Percentiles rank a stretch among this genome's conserved stretches.
Conservation (phyloP, 2,113 vertebrate genomes). For the Gallinago media region DNA sequence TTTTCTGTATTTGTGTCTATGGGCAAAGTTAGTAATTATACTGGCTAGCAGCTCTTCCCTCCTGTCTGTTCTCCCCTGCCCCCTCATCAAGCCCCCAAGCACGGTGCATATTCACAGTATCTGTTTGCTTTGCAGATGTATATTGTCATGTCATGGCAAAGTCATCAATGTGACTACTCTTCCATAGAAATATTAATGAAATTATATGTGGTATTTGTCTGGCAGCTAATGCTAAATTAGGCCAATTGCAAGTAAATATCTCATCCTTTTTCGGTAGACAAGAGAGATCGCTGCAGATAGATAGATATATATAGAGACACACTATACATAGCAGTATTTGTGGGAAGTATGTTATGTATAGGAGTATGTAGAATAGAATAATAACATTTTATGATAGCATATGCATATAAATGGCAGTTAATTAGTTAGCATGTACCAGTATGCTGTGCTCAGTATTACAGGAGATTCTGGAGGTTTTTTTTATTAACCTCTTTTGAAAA, state of each 20-base stretch:
- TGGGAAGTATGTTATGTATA: background rate
- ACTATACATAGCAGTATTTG: background rate
- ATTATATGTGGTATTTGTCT: background rate
- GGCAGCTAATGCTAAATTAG: background rate
- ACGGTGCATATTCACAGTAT: background rate
- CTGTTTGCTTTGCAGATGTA: constrained; percentile 6
- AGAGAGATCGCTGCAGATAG: background rate
- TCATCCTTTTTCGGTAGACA: background rate
- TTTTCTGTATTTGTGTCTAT: background rate
- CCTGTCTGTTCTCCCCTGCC: too few relatives aligned
- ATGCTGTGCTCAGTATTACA: background rate
- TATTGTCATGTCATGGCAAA: constrained; percentile 12
- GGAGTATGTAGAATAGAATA: background rate
- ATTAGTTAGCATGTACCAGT: background rate
- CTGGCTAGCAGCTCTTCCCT: background rate
- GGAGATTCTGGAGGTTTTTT: background rate
- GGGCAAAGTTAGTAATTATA: background rate
- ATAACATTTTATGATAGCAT: background rate
- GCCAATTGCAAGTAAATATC: background rate
- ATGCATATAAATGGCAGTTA: background rate
- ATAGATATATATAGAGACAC: fast-evolving
- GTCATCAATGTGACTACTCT: background rate
- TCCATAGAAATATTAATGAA: background rate
- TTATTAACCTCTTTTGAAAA: background rate
- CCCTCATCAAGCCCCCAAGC: background rate